Conservation (phyloP, 2,888 invertebrate species). For the Rotaria magnacalcarata region DNA sequence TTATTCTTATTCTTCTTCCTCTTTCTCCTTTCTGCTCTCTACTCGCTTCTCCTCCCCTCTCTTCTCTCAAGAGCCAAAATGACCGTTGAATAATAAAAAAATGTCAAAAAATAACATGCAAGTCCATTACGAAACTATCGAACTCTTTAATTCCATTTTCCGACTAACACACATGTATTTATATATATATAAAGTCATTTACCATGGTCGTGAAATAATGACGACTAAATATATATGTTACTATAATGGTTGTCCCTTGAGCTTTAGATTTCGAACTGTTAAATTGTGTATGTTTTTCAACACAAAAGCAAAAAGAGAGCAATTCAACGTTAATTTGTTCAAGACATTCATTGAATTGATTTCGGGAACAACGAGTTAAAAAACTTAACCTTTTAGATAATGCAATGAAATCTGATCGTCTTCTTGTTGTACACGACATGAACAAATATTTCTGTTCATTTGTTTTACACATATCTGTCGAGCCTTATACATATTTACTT, state of each 20-base stretch:
- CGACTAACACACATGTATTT: background rate
- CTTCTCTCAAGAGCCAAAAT: background rate
- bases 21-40: background rate
- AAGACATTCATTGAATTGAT: background rate
- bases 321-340: background rate
- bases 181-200: background rate
- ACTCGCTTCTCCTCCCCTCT: background rate
- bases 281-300: background rate
- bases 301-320: background rate
- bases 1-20: too few relatives aligned
- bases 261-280: background rate
- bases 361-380: background rate
- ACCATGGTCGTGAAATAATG: background rate
- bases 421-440: background rate
- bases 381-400: background rate
- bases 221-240: too few relatives aligned
- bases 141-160: constrained; percentile 8
- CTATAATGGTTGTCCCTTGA: background rate
- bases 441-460: background rate
- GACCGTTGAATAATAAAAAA: background rate
- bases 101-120: background rate
- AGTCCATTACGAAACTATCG: background rate
- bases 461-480: background rate
- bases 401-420: background rate
- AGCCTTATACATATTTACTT: background rate